Percentiles rank a stretch among this genome's conserved stretches.
Evolutionary conservation across 2,113 vertebrate genomes (phyloP).

Genomic region (Microtus pennsylvanicus): DNA sequence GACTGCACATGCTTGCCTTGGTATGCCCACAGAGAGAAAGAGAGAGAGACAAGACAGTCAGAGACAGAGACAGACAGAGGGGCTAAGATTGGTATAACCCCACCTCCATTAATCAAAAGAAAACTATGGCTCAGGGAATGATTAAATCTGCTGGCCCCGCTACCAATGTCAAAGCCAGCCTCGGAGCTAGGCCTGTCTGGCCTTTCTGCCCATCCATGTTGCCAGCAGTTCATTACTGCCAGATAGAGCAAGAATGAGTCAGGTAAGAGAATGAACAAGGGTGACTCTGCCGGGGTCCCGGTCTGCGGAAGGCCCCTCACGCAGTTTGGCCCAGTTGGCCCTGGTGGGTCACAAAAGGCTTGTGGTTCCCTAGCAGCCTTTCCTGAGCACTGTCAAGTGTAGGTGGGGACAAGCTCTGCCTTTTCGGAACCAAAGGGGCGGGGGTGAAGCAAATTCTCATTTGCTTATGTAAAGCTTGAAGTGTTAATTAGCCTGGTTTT

Average conservation of each 20-base stretch:
- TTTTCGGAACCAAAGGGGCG: background rate
- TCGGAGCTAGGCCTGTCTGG: background rate
- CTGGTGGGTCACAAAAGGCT: background rate
- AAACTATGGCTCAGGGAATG: background rate
- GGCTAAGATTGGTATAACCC: background rate
- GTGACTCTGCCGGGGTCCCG: background rate
- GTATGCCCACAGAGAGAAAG: background rate
- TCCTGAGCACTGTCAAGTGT: background rate
- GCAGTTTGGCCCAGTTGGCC: background rate
- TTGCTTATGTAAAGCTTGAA: background rate
- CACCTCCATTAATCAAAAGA: background rate
- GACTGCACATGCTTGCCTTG: background rate
- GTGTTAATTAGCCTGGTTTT: background rate
- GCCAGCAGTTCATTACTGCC: no score
- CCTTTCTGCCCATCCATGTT: background rate
- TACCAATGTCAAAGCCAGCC: background rate
- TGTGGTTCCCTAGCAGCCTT: background rate
- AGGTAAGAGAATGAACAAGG: no score
- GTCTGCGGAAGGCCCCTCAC: rapidly evolving
- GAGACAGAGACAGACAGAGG: background rate
- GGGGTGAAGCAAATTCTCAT: background rate
- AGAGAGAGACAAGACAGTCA: background rate
- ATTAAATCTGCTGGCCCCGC: background rate
- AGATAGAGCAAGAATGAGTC: background rate
- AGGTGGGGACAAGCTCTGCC: background rate